Evolutionary conservation across 1,140 invertebrate genomes (phyloP).

Genomic region (Drosophila parabipectinata): DNA sequence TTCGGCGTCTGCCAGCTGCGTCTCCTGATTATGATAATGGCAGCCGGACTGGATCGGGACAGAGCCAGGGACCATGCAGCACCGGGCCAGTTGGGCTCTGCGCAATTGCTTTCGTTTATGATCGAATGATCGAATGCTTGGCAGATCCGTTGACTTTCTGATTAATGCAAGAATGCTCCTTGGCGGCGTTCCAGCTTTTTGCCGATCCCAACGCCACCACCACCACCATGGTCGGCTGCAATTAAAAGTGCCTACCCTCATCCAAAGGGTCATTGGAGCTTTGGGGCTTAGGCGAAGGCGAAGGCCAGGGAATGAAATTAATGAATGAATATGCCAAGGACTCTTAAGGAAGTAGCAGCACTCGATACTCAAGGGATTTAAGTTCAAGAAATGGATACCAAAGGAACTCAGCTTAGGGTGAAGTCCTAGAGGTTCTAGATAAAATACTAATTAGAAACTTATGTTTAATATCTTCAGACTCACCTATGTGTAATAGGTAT

Average conservation of each 20-base stretch:
- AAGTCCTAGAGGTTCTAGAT: too few species aligned
- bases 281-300: not conserved
- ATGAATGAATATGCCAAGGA: too few species aligned
- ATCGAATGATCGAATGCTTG: constrained; percentile 71
- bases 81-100: constrained; percentile 20
- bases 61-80: constrained; percentile 7
- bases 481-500: not conserved
- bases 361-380: not conserved
- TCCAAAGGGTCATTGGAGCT: not conserved
- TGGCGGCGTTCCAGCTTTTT: constrained; percentile 65
- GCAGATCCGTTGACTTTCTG: constrained; percentile 82
- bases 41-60: constrained; percentile 36
- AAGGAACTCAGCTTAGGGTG: too few species aligned
- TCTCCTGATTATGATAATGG: constrained; percentile 79
- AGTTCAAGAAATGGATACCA: not conserved
- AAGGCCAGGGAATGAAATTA: not conserved
- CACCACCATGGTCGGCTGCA: constrained; percentile 39
- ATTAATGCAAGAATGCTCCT: constrained; percentile 80
- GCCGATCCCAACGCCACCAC: constrained; percentile 31
- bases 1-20: constrained; percentile 75
- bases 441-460: too few species aligned
- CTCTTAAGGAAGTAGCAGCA: not conserved
- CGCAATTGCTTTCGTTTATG: constrained; percentile 76
- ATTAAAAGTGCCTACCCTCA: constrained; percentile 69
- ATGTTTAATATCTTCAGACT: too few species aligned